These are phyloP conservation scores for Diuraphis noxia DNA, from an alignment of 1,140 invertebrate species.

Conservation along the genomic window DNA sequence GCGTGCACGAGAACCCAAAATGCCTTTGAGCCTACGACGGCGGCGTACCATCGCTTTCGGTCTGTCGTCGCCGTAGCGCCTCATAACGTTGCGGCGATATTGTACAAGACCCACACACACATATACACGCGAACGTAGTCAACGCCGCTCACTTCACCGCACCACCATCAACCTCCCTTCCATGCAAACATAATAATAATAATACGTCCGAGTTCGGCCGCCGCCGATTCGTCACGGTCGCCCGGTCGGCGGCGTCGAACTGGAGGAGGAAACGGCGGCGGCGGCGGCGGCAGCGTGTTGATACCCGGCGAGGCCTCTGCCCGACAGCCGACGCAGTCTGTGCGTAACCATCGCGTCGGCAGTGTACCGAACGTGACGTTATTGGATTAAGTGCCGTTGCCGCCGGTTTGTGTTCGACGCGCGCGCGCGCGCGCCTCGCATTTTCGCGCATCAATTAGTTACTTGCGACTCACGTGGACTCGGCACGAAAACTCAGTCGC, in stretches of 20 bases:
- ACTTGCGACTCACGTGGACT: not conserved
- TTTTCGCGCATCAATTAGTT: not conserved
- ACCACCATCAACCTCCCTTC: not conserved
- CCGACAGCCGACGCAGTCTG: conserved; percentile 1
- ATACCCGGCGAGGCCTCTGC: conserved; percentile 12
- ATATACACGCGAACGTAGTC: not conserved
- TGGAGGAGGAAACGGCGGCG: not conserved
- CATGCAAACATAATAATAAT: not conserved
- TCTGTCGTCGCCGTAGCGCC: no score
- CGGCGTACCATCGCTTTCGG: no score
- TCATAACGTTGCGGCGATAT: not conserved
- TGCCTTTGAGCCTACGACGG: not conserved
- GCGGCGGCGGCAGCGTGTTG: not conserved
- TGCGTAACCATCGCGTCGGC: conserved; percentile 16
- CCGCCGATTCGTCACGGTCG: conserved; percentile 11
- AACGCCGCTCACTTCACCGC: not conserved
- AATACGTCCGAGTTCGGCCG: not conserved
- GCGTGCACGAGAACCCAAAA: not conserved
- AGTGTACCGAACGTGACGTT: not conserved
- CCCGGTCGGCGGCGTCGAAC: not conserved
- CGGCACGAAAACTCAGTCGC: not conserved
- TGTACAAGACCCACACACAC: not conserved
- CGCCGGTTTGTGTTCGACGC: not conserved
- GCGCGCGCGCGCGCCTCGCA: not conserved
- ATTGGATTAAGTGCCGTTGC: not conserved